These are phyloP conservation scores for Augiades crinisus DNA, from an alignment of 2,888 invertebrate species.

Conservation along the genomic window DNA sequence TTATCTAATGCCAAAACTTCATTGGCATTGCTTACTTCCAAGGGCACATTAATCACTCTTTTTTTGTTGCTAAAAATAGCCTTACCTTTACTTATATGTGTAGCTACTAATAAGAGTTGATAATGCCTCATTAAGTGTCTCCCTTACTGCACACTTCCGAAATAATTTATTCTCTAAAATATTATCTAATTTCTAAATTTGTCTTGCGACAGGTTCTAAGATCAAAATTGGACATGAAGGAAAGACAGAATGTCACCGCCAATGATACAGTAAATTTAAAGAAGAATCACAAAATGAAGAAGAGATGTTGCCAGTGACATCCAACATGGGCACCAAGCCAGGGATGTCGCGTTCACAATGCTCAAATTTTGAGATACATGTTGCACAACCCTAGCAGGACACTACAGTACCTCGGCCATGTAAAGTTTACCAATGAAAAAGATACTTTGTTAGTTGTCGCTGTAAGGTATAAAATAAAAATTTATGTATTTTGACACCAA, in stretches of 20 bases:
- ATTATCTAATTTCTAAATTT: background rate
- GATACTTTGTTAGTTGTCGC: conserved; percentile 28
- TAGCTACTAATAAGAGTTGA: too few relatives aligned
- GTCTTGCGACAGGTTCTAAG: conserved; percentile 90
- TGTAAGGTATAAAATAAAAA: conserved; percentile 23
- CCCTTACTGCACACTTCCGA: too few relatives aligned
- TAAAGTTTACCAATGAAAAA: conserved; percentile 39
- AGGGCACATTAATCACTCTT: too few relatives aligned
- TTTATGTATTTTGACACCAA: conserved; percentile 30
- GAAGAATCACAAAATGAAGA: conserved; percentile 83
- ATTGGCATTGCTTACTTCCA: too few relatives aligned
- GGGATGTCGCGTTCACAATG: conserved; percentile 69
- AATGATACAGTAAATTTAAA: conserved; percentile 88
- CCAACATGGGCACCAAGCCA: conserved; percentile 49
- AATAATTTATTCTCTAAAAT: too few relatives aligned
- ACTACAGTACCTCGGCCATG: conserved; percentile 40
- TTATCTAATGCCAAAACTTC: background rate
- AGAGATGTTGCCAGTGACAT: conserved; percentile 81
- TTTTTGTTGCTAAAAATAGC: too few relatives aligned
- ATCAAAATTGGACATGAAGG: conserved; percentile 91
- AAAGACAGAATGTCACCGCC: conserved; percentile 85
- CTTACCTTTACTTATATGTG: too few relatives aligned
- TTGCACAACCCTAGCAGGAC: conserved; percentile 68
- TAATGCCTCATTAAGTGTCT: too few relatives aligned
- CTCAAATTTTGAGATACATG: conserved; percentile 70